Percentiles rank a stretch among this genome's conserved stretches.
phyloP scores from a whole-genome alignment of 2,797 vertebrate genomes.

The Steatocranus sp. region DNA sequence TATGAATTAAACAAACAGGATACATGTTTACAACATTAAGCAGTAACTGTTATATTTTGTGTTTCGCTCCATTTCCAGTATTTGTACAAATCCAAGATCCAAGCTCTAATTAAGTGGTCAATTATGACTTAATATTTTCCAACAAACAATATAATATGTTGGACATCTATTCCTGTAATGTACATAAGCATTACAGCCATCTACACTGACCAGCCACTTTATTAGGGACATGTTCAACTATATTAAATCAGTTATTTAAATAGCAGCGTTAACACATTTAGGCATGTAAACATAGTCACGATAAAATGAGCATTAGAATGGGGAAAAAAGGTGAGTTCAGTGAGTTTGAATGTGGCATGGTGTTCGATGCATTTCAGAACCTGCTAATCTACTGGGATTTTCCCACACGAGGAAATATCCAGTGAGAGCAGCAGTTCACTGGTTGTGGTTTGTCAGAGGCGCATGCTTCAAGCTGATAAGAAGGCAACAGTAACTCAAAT shows the following conservation, averaged over 20 bases:
- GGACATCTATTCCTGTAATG: neutral
- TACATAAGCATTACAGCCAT: neutral
- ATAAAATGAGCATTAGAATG: neutral
- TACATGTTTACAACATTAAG: neutral
- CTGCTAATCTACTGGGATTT: neutral
- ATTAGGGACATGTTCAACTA: neutral
- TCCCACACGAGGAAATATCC: neutral
- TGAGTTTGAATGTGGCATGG: neutral
- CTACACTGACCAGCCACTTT: neutral
- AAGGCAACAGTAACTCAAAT: neutral
- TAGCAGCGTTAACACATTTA: neutral
- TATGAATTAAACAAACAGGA: neutral
- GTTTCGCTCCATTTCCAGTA: neutral
- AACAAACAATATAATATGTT: rapidly evolving
- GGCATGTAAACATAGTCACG: rapidly evolving
- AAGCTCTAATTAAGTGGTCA: neutral
- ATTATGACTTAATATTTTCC: neutral
- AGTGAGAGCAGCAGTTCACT: neutral
- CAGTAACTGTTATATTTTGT: neutral
- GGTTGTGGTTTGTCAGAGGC: neutral
- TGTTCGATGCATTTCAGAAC: neutral
- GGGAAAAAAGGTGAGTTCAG: neutral
- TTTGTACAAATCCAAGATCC: neutral
- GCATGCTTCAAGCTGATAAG: neutral
- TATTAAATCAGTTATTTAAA: neutral